Evolutionary conservation across 2,888 invertebrate genomes (phyloP).

Genomic region (Melanophora roralis): DNA sequence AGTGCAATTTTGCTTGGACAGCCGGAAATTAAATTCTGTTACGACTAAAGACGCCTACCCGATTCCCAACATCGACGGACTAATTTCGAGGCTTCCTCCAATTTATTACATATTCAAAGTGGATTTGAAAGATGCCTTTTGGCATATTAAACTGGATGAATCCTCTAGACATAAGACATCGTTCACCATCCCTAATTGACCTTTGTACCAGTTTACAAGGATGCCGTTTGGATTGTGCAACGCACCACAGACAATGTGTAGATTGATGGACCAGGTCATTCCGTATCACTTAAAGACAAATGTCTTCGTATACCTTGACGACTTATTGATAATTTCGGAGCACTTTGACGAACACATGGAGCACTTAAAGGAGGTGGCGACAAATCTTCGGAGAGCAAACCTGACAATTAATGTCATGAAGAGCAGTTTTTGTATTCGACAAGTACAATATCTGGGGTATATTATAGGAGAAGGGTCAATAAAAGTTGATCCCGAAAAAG

Average conservation of each 20-base stretch:
- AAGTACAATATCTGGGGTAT: neutral
- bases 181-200: conserved; percentile 54
- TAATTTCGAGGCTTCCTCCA: conserved; percentile 11
- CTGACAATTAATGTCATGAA: neutral
- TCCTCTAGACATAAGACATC: conserved; percentile 44
- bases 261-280: neutral
- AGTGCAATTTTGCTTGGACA: neutral
- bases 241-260: neutral
- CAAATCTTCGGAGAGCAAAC: neutral
- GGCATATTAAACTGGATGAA: conserved; percentile 42
- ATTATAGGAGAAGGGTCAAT: neutral
- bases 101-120: conserved; percentile 47
- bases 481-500: neutral
- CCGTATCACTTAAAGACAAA: too few species aligned
- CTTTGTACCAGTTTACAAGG: conserved; percentile 54
- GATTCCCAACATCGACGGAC: conserved; percentile 28
- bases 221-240: conserved; percentile 32
- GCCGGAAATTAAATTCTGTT: conserved; percentile 32
- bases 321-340: too few species aligned
- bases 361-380: too few species aligned
- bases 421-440: neutral
- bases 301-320: too few species aligned
- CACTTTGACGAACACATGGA: too few species aligned
- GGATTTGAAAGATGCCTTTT: conserved; percentile 43
- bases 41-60: conserved; percentile 40